These are phyloP conservation scores for Seira musarum DNA, from an alignment of 2,888 invertebrate species.

Conservation along the genomic window DNA sequence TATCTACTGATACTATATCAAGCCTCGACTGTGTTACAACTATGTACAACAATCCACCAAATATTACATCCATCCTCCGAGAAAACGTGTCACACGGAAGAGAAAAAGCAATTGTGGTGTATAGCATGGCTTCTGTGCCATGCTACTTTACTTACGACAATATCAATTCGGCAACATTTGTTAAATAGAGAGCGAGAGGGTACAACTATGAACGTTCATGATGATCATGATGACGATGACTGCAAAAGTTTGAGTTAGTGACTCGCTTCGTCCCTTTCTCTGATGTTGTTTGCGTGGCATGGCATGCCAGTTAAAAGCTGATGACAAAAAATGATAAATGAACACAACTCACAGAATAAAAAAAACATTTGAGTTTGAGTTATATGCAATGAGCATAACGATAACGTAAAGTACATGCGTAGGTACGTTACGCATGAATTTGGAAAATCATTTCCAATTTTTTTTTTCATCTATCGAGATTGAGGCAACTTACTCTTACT, in stretches of 20 bases:
- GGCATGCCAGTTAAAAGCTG: constrained; percentile 58
- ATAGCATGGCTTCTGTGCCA: too few relatives aligned
- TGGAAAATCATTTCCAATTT: background rate
- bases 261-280: background rate
- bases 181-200: too few relatives aligned
- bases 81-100: background rate
- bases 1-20: too few relatives aligned
- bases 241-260: background rate
- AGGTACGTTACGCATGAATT: background rate
- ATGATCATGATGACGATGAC: constrained; percentile 19
- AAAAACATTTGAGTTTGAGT: constrained; percentile 4
- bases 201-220: background rate
- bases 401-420: background rate
- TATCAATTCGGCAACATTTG: background rate
- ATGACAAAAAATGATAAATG: constrained; percentile 59
- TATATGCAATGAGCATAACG: background rate
- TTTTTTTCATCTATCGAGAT: background rate
- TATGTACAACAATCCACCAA: too few relatives aligned
- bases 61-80: too few relatives aligned
- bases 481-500: too few relatives aligned
- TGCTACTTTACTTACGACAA: background rate
- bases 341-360: constrained; percentile 16
- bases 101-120: background rate
- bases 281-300: constrained; percentile 27
- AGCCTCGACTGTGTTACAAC: too few relatives aligned